Percentiles rank a stretch among this genome's conserved stretches.
Evolutionary conservation across 2,888 invertebrate genomes (phyloP).

Genomic region (Gryllus longicercus): DNA sequence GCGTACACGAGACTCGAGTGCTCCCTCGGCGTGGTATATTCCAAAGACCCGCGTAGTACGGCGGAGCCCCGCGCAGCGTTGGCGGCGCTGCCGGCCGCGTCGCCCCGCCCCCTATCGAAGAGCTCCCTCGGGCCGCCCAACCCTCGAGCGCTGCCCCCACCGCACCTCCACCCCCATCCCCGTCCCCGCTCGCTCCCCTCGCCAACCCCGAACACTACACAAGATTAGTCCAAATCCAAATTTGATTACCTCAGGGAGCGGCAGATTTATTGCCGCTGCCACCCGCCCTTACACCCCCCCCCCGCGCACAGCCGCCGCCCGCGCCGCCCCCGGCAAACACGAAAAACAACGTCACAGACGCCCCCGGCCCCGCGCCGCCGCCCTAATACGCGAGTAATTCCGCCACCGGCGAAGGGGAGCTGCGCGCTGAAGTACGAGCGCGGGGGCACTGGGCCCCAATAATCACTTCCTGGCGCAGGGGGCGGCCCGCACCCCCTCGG

Average conservation of each 20-base stretch:
- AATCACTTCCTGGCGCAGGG: too few species aligned
- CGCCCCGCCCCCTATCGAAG: too few species aligned
- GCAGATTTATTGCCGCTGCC: slow-evolving; percentile 35
- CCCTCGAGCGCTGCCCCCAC: not conserved
- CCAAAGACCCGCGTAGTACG: too few species aligned
- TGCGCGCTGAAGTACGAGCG: not conserved
- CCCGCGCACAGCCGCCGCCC: slow-evolving; percentile 40
- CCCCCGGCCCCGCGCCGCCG: not conserved
- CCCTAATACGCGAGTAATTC: slow-evolving; percentile 12
- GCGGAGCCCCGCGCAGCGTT: too few species aligned
- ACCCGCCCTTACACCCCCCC: slow-evolving; percentile 37
- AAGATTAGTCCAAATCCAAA: slow-evolving; percentile 42
- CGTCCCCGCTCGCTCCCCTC: slow-evolving; percentile 11
- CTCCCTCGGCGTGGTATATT: too few species aligned
- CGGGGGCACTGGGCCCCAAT: not conserved
- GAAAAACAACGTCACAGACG: slow-evolving; percentile 30
- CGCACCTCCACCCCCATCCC: slow-evolving; percentile 26
- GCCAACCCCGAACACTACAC: slow-evolving; percentile 32
- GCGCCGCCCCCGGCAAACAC: slow-evolving; percentile 41
- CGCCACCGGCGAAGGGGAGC: not conserved
- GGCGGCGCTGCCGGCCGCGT: too few species aligned
- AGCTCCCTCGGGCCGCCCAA: not conserved
- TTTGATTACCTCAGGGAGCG: slow-evolving; percentile 45
- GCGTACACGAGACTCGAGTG: too few species aligned
- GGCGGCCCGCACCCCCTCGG: too few species aligned